A percentile compares a stretch with the other conserved stretches of the same genome.
Conservation (phyloP, 2,888 invertebrate genomes). For the Sepioteuthis lessoniana region DNA sequence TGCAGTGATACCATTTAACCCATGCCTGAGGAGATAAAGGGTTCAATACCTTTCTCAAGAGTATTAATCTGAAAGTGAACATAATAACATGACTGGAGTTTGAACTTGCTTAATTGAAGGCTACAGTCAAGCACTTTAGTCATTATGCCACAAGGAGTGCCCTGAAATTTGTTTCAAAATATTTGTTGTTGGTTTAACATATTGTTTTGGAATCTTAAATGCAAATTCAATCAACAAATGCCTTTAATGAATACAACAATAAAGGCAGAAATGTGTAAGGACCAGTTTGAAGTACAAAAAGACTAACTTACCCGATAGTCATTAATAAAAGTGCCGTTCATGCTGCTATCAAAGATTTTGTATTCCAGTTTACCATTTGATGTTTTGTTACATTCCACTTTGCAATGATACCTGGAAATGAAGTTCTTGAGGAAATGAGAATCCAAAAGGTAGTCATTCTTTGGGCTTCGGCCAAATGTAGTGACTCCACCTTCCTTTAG, state of each 20-base stretch:
- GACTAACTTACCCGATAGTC: constrained; percentile 70
- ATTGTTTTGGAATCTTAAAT: too few relatives aligned
- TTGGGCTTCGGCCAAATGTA: constrained; percentile 65
- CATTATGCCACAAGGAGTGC: neutral
- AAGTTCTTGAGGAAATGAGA: constrained; percentile 72
- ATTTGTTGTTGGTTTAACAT: too few relatives aligned
- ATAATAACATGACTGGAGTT: too few relatives aligned
- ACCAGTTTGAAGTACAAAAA: neutral
- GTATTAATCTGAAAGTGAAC: too few relatives aligned
- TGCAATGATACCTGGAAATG: constrained; percentile 75
- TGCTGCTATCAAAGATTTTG: constrained; percentile 72
- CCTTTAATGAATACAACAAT: too few relatives aligned
- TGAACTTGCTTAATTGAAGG: too few relatives aligned
- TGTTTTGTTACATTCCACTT: constrained; percentile 67
- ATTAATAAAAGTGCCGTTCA: constrained; percentile 77
- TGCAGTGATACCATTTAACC: too few relatives aligned
- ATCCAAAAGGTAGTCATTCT: constrained; percentile 70
- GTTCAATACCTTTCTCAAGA: too few relatives aligned
- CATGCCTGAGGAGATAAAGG: too few relatives aligned
- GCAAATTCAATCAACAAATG: too few relatives aligned
- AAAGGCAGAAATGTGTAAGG: neutral
- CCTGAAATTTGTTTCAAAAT: neutral
- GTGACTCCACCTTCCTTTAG: constrained; percentile 61
- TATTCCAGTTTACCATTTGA: constrained; percentile 68
- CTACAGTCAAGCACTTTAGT: too few relatives aligned